Conservation (phyloP, 2,113 vertebrate species). For the Chrysochloris asiatica region DNA sequence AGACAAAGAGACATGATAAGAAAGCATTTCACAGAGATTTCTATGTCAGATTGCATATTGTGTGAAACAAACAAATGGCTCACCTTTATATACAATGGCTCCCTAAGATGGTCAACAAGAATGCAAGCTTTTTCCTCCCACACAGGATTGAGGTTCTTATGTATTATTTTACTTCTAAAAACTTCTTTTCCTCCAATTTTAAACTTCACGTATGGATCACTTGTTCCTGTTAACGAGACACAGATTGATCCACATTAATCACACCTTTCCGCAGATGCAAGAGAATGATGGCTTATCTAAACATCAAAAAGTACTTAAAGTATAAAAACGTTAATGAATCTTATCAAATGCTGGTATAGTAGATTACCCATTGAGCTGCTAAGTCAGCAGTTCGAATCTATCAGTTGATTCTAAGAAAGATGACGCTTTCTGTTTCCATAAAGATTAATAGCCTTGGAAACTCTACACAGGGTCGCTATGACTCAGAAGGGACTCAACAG, state of each 20-base stretch:
- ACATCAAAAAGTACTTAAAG: not conserved
- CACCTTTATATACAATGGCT: constrained; percentile 96
- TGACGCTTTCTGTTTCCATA: too few relatives aligned
- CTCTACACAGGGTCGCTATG: too few relatives aligned
- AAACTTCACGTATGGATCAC: constrained; percentile 99
- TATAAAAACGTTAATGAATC: not conserved
- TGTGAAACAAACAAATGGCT: not conserved
- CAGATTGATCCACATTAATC: constrained; percentile 5
- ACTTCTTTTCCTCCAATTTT: constrained; percentile 98
- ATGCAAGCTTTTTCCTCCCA: constrained; percentile 94
- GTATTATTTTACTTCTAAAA: constrained; percentile 97
- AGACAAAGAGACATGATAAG: not conserved
- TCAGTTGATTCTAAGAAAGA: too few relatives aligned
- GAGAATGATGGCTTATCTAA: not conserved
- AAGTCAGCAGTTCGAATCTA: too few relatives aligned
- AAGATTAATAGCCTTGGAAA: too few relatives aligned
- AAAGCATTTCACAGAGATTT: not conserved
- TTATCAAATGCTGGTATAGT: too few relatives aligned
- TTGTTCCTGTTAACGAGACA: constrained; percentile 89
- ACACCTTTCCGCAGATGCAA: not conserved
- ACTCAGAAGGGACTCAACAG: too few relatives aligned
- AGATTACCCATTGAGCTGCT: too few relatives aligned
- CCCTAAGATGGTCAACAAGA: constrained; percentile 89
- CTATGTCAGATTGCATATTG: not conserved
- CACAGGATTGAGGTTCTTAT: constrained; percentile 97